phyloP scores from a whole-genome alignment of 2,113 vertebrate species.

The Microcebus griseorufus region DNA sequence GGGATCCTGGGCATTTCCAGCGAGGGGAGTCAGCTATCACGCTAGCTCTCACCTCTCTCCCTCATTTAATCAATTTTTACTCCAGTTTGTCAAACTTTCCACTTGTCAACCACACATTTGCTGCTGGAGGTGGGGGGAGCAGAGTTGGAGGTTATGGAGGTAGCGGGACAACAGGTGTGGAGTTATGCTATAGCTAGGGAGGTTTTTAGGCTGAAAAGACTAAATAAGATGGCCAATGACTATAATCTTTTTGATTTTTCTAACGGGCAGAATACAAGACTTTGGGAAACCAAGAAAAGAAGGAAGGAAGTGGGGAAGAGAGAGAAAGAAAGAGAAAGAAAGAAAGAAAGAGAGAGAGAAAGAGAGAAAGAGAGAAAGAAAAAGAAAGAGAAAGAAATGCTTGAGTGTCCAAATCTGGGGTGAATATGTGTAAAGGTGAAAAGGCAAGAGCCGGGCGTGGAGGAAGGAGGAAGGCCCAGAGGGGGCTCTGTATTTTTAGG shows the following conservation, averaged over 20 bases:
- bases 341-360: no score
- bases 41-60: not conserved
- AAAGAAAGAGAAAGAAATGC: not conserved
- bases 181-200: not conserved
- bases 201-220: not conserved
- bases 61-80: constrained; percentile 24
- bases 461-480: constrained; percentile 17
- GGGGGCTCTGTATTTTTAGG: constrained; percentile 64
- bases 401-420: constrained; percentile 7
- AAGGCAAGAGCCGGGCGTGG: not conserved
- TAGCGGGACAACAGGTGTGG: not conserved
- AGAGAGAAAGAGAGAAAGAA: no score
- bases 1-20: not conserved
- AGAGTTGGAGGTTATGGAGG: not conserved
- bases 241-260: not conserved
- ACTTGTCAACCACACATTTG: not conserved
- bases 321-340: no score
- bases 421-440: not conserved
- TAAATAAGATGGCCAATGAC: not conserved
- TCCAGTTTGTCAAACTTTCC: constrained; percentile 12
- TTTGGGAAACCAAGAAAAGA: not conserved
- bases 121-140: no score
- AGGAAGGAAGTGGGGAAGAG: no score
- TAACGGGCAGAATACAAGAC: not conserved
- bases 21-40: not conserved